phyloP scores from a whole-genome alignment of 2,888 invertebrate species.

The Macroteleia sp. region DNA sequence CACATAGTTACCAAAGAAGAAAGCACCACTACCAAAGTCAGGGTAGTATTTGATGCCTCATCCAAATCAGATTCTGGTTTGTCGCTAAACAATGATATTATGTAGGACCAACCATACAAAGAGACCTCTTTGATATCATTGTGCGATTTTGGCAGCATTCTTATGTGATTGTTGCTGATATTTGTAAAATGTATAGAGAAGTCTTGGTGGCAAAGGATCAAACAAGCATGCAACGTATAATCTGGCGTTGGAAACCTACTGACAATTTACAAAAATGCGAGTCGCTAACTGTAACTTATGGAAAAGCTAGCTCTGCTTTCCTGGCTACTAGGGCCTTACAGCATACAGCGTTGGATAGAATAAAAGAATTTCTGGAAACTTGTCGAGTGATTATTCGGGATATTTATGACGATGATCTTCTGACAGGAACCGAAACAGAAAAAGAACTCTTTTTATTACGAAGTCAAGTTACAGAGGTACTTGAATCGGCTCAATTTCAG shows the following conservation, averaged over 20 bases:
- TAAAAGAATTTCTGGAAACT: neutral
- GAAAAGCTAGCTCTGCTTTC: slow-evolving; percentile 2
- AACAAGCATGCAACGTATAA: slow-evolving; percentile 59
- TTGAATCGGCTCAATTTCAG: too few relatives aligned
- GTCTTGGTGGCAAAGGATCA: neutral
- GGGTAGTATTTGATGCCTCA: too few relatives aligned
- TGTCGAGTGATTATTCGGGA: neutral
- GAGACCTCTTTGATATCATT: too few relatives aligned
- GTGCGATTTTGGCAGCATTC: slow-evolving; percentile 41
- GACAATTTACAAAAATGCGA: slow-evolving; percentile 36
- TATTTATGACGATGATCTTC: slow-evolving; percentile 39
- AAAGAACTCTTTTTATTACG: too few relatives aligned
- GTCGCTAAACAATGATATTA: neutral
- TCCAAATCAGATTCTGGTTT: too few relatives aligned
- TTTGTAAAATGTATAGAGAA: slow-evolving; percentile 72
- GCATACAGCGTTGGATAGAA: neutral
- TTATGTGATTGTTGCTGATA: slow-evolving; percentile 66
- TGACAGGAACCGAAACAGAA: slow-evolving; percentile 15
- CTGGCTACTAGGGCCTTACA: slow-evolving; percentile 22
- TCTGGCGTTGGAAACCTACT: slow-evolving; percentile 64
- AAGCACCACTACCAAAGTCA: too few relatives aligned
- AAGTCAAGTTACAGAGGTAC: too few relatives aligned
- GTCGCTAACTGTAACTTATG: slow-evolving; percentile 38
- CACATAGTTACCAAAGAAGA: too few relatives aligned
- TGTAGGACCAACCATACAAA: too few relatives aligned